phyloP scores from a whole-genome alignment of 2,797 vertebrate genomes.

The Lophius americanus region DNA sequence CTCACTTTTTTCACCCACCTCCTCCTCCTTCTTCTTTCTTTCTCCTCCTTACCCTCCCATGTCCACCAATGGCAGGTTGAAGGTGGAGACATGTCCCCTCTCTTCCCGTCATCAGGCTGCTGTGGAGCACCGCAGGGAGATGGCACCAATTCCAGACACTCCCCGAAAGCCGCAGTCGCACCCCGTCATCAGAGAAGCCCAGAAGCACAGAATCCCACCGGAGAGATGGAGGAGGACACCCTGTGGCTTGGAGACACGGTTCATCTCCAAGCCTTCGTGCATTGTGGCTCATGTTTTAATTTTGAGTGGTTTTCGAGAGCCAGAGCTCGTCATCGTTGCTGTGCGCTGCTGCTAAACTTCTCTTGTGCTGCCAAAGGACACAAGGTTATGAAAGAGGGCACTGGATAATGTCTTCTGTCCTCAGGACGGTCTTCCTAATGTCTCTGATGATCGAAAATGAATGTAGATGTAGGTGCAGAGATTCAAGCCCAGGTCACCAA shows the following conservation, averaged over 20 bases:
- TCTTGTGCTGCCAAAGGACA: not conserved
- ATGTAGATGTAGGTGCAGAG: not conserved
- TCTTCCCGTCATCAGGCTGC: conserved; percentile 57
- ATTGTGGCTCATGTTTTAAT: not conserved
- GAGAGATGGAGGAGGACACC: conserved; percentile 48
- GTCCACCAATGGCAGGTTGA: conserved; percentile 47
- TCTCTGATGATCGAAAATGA: not conserved
- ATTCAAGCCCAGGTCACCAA: too few relatives aligned
- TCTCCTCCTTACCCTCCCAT: conserved; percentile 30
- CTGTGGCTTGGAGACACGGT: conserved; percentile 38
- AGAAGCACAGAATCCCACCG: conserved; percentile 44
- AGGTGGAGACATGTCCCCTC: conserved; percentile 55
- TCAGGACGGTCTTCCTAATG: not conserved
- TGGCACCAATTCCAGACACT: conserved; percentile 72
- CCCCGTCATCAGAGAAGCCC: conserved; percentile 65
- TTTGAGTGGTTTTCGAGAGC: conserved; percentile 2
- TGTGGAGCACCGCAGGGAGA: conserved; percentile 66
- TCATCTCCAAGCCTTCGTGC: conserved; percentile 32
- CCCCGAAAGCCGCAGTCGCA: conserved; percentile 74
- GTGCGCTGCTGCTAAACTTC: not conserved
- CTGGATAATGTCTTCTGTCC: not conserved
- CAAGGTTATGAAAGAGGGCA: not conserved
- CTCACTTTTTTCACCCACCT: conserved; percentile 31
- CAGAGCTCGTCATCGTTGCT: conserved; percentile 1
- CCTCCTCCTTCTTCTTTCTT: conserved; percentile 13